Conservation (phyloP, 2,888 invertebrate species). For the Pheosia gnoma region DNA sequence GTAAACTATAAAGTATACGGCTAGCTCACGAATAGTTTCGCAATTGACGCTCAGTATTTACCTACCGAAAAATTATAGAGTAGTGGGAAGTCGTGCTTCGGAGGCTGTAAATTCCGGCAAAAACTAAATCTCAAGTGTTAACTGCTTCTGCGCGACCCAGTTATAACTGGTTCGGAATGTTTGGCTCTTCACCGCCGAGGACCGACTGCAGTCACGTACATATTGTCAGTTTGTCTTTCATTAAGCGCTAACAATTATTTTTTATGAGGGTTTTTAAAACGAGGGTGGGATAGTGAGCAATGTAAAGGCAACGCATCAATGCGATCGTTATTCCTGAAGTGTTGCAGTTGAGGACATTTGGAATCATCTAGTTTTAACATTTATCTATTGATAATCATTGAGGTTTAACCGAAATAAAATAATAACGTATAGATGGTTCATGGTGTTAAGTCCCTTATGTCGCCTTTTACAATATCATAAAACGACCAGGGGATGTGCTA, state of each 20-base stretch:
- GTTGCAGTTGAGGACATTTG: too few species aligned
- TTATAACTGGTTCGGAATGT: constrained; percentile 39
- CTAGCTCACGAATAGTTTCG: too few species aligned
- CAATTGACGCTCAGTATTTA: constrained; percentile 14
- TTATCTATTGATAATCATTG: too few species aligned
- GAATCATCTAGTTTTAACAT: too few species aligned
- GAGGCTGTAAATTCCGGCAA: constrained; percentile 32
- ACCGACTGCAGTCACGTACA: constrained; percentile 48
- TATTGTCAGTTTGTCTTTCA: constrained; percentile 39
- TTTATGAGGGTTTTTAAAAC: constrained; percentile 23
- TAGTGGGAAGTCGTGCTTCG: constrained; percentile 13
- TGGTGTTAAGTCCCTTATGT: too few species aligned
- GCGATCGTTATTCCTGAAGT: too few species aligned
- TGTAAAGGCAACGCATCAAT: neutral
- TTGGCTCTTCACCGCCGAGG: constrained; percentile 49
- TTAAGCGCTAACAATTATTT: constrained; percentile 46
- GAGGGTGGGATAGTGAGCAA: constrained; percentile 1
- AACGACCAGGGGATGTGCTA: too few species aligned
- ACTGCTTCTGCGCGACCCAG: constrained; percentile 50
- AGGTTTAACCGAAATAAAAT: too few species aligned
- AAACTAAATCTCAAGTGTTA: constrained; percentile 45
- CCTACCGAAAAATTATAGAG: constrained; percentile 7
- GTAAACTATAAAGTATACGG: too few species aligned
- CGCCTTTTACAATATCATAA: too few species aligned
- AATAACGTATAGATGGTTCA: too few species aligned